Evolutionary conservation across 2,113 vertebrate species (phyloP).

Genomic region (Cyanocitta stelleri): DNA sequence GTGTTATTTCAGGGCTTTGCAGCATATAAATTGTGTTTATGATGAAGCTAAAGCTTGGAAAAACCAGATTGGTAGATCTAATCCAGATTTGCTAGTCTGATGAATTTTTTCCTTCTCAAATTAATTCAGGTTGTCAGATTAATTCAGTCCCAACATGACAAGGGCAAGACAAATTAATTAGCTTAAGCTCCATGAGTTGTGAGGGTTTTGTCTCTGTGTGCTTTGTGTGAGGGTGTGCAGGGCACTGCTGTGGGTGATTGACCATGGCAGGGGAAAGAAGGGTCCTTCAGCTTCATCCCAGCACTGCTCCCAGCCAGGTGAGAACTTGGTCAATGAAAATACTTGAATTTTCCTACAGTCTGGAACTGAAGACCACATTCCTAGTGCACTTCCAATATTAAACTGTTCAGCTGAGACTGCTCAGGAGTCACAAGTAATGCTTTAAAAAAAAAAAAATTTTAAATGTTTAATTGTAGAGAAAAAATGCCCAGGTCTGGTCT

Average conservation of each 20-base stretch:
- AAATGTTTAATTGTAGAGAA: neutral
- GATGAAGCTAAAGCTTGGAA: neutral
- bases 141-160: neutral
- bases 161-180: conserved; percentile 19
- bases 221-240: neutral
- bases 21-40: neutral
- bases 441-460: neutral
- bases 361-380: neutral
- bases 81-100: conserved; percentile 6
- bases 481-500: neutral
- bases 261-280: neutral
- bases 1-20: neutral
- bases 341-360: neutral
- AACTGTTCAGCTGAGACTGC: neutral
- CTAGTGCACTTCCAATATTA: neutral
- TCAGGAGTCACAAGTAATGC: neutral
- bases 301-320: neutral
- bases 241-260: neutral
- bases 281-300: neutral
- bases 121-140: neutral
- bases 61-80: neutral
- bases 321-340: neutral
- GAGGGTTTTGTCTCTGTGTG: neutral
- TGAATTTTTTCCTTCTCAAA: neutral
- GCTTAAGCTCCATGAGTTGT: neutral